Evolutionary conservation across 2,797 vertebrate genomes (phyloP).

Genomic region (Graptemys geographica): DNA sequence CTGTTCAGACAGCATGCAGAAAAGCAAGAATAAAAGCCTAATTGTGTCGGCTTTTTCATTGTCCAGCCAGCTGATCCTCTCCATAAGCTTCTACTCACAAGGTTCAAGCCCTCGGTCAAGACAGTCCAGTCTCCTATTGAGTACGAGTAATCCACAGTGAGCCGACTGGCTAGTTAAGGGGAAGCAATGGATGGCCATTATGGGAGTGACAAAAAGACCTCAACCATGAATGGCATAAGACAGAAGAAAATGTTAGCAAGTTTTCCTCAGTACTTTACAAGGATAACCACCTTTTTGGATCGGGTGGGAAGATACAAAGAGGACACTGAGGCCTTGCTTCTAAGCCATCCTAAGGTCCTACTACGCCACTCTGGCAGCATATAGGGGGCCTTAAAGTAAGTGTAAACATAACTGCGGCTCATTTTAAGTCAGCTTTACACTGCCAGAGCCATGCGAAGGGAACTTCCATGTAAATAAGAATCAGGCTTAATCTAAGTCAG

Average conservation of each 20-base stretch:
- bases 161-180: neutral
- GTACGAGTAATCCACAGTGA: neutral
- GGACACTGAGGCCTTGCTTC: neutral
- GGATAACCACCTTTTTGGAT: neutral
- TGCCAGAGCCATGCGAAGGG: neutral
- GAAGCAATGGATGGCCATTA: neutral
- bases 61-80: conserved; percentile 22
- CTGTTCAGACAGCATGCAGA: conserved; percentile 39
- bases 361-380: neutral
- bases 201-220: neutral
- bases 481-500: neutral
- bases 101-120: neutral
- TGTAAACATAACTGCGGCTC: neutral
- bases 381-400: neutral
- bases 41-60: conserved; percentile 6
- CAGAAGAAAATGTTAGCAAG: neutral
- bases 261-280: neutral
- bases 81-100: neutral
- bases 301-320: neutral
- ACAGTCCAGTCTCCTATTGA: neutral
- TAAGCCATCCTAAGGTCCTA: neutral
- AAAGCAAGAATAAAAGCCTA: conserved; percentile 46
- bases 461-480: neutral
- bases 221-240: neutral
- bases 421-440: neutral